Conservation (phyloP, 2,797 vertebrate genomes). For the Pantherophis alleghaniensis region DNA sequence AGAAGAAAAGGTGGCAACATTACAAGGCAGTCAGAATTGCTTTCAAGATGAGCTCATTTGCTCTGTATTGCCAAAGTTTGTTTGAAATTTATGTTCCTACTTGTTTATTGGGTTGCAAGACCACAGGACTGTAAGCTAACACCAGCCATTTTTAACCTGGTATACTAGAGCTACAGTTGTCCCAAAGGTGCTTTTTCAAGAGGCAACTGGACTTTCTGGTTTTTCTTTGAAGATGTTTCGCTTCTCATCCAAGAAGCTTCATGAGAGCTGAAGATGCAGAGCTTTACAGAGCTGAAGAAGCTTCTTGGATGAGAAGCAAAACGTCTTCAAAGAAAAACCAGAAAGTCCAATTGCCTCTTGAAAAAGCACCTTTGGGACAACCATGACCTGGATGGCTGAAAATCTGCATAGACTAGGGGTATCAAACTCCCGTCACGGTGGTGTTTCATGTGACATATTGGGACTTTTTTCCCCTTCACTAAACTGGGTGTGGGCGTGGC, state of each 20-base stretch:
- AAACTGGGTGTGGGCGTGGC: too few relatives aligned
- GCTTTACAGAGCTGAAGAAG: not conserved
- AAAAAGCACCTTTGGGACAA: not conserved
- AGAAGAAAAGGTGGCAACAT: not conserved
- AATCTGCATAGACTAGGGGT: not conserved
- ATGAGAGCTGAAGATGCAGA: too few relatives aligned
- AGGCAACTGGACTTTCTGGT: not conserved
- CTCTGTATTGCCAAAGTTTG: not conserved
- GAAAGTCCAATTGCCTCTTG: not conserved
- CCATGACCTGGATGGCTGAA: not conserved
- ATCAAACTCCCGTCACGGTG: too few relatives aligned
- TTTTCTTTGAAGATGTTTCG: too few relatives aligned
- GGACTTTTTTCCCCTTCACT: too few relatives aligned
- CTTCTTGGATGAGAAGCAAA: not conserved
- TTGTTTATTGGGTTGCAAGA: not conserved
- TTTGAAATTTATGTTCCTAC: not conserved
- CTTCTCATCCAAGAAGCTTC: too few relatives aligned
- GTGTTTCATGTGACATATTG: too few relatives aligned
- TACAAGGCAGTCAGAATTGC: not conserved
- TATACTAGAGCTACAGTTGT: not conserved
- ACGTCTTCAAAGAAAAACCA: too few relatives aligned
- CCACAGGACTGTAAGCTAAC: not conserved
- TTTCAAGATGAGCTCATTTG: not conserved
- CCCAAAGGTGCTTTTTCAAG: not conserved
- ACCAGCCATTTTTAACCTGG: not conserved